phyloP scores from a whole-genome alignment of 2,113 vertebrate species.

The Plecturocebus donacophilus region DNA sequence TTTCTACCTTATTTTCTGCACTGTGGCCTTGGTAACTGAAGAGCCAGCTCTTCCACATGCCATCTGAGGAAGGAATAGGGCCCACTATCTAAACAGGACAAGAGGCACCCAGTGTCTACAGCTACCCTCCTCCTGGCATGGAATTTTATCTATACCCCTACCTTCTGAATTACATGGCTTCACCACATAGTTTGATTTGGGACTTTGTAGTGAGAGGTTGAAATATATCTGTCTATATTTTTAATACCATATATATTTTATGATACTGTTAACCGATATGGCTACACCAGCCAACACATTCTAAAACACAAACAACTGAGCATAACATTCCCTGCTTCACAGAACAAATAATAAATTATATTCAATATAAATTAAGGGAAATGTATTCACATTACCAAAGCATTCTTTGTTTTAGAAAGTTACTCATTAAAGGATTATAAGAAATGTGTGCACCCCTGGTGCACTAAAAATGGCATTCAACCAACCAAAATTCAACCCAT shows the following conservation, averaged over 20 bases:
- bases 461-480: slow-evolving; percentile 7
- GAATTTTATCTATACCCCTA: neutral
- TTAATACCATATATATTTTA: neutral
- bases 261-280: neutral
- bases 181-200: neutral
- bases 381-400: slow-evolving; percentile 17
- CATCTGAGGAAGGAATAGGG: neutral
- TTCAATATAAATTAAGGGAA: neutral
- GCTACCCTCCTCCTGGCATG: neutral
- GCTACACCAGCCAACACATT: neutral
- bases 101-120: neutral
- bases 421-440: neutral
- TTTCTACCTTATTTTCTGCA: neutral
- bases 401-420: slow-evolving; percentile 55
- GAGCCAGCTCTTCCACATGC: neutral
- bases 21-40: neutral
- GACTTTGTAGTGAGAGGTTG: neutral
- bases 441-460: neutral
- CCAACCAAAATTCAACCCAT: slow-evolving; percentile 11
- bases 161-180: neutral
- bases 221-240: neutral
- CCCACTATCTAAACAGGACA: too few relatives aligned
- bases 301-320: neutral
- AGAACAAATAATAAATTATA: neutral
- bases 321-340: neutral